A percentile compares a stretch with the other conserved stretches of the same genome.
Conservation (phyloP, 2,888 invertebrate species). For the Carterocephalus palaemon region DNA sequence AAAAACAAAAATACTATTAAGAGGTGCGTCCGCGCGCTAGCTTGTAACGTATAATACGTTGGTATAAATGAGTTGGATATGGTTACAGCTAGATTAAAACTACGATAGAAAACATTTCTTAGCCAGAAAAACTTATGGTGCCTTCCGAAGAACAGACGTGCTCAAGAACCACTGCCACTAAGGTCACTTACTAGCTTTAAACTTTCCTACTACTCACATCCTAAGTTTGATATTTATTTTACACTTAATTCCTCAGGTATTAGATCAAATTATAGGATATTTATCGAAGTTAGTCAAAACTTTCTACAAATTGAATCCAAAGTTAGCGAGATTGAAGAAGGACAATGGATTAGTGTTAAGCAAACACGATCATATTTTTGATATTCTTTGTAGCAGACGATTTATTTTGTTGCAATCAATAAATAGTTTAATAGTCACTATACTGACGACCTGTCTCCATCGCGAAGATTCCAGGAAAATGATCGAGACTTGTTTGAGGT, state of each 20-base stretch:
- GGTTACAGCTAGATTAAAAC: too few relatives aligned
- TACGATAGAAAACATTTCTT: too few relatives aligned
- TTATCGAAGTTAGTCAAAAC: slow-evolving; percentile 73
- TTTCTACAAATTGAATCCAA: slow-evolving; percentile 74
- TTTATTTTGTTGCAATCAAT: slow-evolving; percentile 77
- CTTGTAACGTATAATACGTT: too few relatives aligned
- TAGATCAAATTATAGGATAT: slow-evolving; percentile 78
- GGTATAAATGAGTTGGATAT: too few relatives aligned
- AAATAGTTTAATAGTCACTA: slow-evolving; percentile 74
- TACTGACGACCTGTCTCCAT: slow-evolving; percentile 73
- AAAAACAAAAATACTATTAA: too few relatives aligned
- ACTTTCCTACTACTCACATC: too few relatives aligned
- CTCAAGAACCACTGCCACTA: too few relatives aligned
- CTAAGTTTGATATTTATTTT: neutral
- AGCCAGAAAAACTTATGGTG: too few relatives aligned
- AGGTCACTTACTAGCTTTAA: too few relatives aligned
- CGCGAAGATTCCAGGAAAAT: slow-evolving; percentile 79
- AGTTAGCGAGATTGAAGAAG: slow-evolving; percentile 66
- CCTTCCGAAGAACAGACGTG: too few relatives aligned
- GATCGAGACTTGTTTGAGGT: slow-evolving; percentile 78
- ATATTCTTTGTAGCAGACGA: slow-evolving; percentile 73
- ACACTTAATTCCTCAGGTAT: slow-evolving; percentile 63
- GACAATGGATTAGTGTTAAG: slow-evolving; percentile 59
- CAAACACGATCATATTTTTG: slow-evolving; percentile 75
- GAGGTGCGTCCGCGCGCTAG: too few relatives aligned